Evolutionary conservation across 2,797 vertebrate genomes (phyloP).

Genomic region (Botia almorhae): DNA sequence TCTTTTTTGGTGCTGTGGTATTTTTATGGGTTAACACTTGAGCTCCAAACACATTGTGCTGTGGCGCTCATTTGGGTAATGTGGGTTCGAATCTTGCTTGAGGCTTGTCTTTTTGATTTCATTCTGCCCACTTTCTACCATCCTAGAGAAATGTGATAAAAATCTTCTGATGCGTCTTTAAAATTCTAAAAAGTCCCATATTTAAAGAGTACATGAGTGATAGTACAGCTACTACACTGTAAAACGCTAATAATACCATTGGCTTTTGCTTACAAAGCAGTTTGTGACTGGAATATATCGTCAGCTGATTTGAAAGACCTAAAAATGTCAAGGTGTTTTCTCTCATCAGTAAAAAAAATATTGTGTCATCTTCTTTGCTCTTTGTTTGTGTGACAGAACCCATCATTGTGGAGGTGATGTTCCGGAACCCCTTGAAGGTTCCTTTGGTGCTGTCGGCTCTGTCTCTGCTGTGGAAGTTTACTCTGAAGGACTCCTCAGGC

Average conservation of each 20-base stretch:
- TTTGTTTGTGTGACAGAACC: constrained; percentile 79
- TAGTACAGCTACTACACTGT: too few relatives aligned
- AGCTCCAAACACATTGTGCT: neutral
- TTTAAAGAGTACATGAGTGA: too few relatives aligned
- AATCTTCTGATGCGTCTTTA: too few relatives aligned
- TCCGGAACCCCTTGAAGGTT: constrained; percentile 94
- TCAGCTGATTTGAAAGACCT: too few relatives aligned
- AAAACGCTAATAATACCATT: too few relatives aligned
- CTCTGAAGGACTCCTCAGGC: constrained; percentile 74
- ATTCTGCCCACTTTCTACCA: neutral
- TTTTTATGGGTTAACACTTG: too few relatives aligned
- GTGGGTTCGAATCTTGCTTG: neutral
- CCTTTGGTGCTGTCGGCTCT: constrained; percentile 87
- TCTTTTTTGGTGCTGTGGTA: too few relatives aligned
- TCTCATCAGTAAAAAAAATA: too few relatives aligned
- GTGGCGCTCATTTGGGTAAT: neutral
- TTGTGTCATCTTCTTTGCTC: neutral
- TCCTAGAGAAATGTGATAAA: neutral
- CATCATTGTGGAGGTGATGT: constrained; percentile 91
- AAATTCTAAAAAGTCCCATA: too few relatives aligned
- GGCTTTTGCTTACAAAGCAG: too few relatives aligned
- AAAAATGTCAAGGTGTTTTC: too few relatives aligned
- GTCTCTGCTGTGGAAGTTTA: constrained; percentile 93
- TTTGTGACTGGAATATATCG: too few relatives aligned
- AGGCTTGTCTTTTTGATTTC: neutral